Evolutionary conservation across 2,888 invertebrate genomes (phyloP).

Genomic region (Clanis bilineata): DNA sequence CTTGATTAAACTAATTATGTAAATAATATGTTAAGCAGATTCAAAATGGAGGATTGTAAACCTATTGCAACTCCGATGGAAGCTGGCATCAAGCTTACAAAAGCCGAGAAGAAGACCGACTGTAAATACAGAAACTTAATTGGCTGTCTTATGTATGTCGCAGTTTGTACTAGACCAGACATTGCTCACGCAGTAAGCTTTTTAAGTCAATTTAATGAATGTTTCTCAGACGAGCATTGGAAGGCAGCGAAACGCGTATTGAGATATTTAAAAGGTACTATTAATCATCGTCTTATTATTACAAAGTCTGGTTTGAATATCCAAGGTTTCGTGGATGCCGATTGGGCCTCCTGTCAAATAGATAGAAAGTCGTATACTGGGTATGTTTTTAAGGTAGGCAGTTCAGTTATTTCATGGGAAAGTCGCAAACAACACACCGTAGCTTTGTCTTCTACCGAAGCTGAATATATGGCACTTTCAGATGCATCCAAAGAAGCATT

Average conservation of each 20-base stretch:
- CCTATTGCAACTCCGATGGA: not conserved
- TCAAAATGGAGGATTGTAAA: not conserved
- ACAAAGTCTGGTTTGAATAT: not conserved
- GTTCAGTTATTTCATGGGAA: not conserved
- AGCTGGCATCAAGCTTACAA: too few relatives aligned
- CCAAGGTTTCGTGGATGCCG: not conserved
- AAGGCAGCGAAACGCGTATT: conserved; percentile 1
- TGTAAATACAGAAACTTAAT: not conserved
- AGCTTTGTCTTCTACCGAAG: not conserved
- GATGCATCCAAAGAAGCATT: conserved; percentile 10
- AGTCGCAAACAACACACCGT: not conserved
- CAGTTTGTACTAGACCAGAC: not conserved
- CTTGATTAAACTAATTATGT: not conserved
- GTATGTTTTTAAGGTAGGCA: not conserved
- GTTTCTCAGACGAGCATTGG: not conserved
- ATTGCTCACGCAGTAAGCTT: not conserved
- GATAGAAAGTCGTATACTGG: conserved; percentile 16
- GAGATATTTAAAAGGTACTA: conserved; percentile 5
- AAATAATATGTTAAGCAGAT: not conserved
- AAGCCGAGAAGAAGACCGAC: too few relatives aligned
- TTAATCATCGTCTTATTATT: not conserved
- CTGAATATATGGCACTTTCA: conserved; percentile 2
- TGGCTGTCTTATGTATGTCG: not conserved
- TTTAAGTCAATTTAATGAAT: not conserved
- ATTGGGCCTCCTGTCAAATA: not conserved